Conservation (phyloP, 2,888 invertebrate species). For the Geophilus truncorum region DNA sequence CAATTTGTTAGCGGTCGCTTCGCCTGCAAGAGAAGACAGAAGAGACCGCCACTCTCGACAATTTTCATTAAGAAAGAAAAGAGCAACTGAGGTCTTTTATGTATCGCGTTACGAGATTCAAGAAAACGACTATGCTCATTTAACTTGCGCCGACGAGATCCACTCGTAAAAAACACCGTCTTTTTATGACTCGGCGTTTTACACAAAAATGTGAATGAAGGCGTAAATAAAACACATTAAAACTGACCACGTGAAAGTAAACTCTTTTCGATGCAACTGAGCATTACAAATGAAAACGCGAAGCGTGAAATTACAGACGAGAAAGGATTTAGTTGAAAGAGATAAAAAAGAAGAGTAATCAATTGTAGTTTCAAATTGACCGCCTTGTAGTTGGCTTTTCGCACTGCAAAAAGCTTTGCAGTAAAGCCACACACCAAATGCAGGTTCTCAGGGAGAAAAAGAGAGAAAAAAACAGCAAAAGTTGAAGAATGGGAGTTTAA, state of each 20-base stretch:
- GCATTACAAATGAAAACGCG: conserved; percentile 17
- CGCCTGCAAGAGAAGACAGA: background rate
- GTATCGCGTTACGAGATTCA: background rate
- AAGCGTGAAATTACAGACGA: conserved; percentile 13
- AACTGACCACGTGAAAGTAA: background rate
- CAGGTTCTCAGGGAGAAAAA: background rate
- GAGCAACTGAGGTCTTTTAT: conserved; percentile 21
- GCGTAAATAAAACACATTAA: conserved; percentile 8
- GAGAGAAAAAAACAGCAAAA: background rate
- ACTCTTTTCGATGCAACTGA: background rate
- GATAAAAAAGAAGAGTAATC: conserved; percentile 6
- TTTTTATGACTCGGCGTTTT: background rate
- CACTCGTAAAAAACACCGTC: background rate
- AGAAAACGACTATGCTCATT: background rate
- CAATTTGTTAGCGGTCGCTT: conserved; percentile 23
- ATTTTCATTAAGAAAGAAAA: conserved; percentile 7
- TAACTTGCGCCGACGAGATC: background rate
- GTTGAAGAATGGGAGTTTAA: conserved; percentile 14
- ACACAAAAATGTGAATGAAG: background rate
- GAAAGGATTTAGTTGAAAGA: background rate
- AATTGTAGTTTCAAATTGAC: conserved; percentile 25
- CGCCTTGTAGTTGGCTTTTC: conserved; percentile 2
- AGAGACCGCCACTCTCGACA: conserved; percentile 18
- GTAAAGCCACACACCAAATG: background rate
- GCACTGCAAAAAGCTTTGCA: conserved; percentile 1